Evolutionary conservation across 2,797 vertebrate species (phyloP).

Genomic region (Monodelphis domestica): DNA sequence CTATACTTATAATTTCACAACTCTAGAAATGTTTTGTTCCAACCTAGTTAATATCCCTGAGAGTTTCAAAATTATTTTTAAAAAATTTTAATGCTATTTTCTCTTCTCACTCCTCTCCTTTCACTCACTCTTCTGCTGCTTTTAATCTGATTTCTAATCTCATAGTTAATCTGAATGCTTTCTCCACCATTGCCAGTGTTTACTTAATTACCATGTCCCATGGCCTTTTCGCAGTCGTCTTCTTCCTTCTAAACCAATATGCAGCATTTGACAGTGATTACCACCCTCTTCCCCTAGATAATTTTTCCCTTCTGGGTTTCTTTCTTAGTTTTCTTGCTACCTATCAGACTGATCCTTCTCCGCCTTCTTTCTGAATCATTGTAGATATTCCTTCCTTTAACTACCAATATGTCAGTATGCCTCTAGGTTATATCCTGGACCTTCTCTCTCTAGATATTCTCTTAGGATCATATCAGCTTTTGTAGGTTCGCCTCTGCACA

Average conservation of each 20-base stretch:
- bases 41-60: neutral
- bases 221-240: neutral
- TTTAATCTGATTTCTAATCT: neutral
- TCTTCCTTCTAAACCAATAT: neutral
- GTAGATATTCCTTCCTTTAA: neutral
- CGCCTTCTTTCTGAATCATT: neutral
- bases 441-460: neutral
- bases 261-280: neutral
- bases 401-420: neutral
- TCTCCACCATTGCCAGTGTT: neutral
- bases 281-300: neutral
- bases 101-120: neutral
- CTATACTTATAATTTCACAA: neutral
- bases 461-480: neutral
- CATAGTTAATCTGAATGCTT: neutral
- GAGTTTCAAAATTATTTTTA: neutral
- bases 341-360: neutral
- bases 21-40: neutral
- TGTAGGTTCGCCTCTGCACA: neutral
- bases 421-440: neutral
- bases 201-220: neutral
- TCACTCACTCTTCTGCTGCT: neutral
- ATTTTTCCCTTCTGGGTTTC: neutral
- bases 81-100: neutral
- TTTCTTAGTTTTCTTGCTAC: neutral